phyloP scores from a whole-genome alignment of 2,888 invertebrate genomes.

The Orthonevra nobilis region DNA sequence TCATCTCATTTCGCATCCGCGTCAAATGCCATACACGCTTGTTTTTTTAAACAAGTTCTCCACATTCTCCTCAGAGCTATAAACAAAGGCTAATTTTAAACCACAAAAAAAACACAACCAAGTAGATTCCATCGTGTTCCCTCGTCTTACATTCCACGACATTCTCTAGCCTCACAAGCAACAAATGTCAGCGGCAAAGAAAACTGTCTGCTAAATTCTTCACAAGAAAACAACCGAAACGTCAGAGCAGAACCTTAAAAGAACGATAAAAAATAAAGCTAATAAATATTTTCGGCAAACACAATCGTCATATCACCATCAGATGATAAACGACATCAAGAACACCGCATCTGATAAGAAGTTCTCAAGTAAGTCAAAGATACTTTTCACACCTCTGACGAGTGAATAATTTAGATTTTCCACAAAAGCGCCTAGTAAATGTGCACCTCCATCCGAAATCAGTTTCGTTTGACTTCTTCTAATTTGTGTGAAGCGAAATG shows the following conservation, averaged over 20 bases:
- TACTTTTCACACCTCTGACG: too few relatives aligned
- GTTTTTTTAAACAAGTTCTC: not conserved
- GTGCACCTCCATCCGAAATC: too few relatives aligned
- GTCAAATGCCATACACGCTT: not conserved
- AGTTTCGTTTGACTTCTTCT: too few relatives aligned
- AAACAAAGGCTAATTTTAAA: constrained; percentile 8
- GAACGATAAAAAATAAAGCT: too few relatives aligned
- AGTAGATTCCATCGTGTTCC: constrained; percentile 23
- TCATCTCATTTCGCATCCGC: not conserved
- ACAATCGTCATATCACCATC: constrained; percentile 57
- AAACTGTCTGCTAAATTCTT: constrained; percentile 47
- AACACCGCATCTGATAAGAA: constrained; percentile 50
- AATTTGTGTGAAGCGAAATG: not conserved
- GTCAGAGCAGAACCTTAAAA: constrained; percentile 48
- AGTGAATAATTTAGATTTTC: too few relatives aligned
- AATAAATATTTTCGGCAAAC: constrained; percentile 42
- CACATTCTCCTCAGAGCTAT: too few relatives aligned
- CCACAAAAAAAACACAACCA: constrained; percentile 1
- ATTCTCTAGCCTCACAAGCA: constrained; percentile 51
- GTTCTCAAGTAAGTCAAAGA: constrained; percentile 32
- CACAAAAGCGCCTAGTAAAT: not conserved
- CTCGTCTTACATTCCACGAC: constrained; percentile 28
- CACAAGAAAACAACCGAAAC: constrained; percentile 42
- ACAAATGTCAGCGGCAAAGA: constrained; percentile 62
- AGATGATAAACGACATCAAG: constrained; percentile 48